A percentile compares a stretch with the other conserved stretches of the same genome.
phyloP scores from a whole-genome alignment of 1,140 invertebrate species.

The Whitmania pigra region DNA sequence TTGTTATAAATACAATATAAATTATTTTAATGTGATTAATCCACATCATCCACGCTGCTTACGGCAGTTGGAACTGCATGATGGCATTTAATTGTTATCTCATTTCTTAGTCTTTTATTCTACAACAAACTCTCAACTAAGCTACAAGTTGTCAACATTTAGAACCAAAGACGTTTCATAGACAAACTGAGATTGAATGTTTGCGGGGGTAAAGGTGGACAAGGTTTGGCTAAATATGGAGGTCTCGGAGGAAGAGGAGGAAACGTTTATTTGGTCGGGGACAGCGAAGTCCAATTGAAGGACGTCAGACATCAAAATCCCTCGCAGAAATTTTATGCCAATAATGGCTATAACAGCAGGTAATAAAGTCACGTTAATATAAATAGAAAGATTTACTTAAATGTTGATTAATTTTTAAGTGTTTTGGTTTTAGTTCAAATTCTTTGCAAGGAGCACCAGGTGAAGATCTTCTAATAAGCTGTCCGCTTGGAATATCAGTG shows the following conservation, averaged over 20 bases:
- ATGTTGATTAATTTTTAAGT: no score
- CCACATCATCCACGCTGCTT: no score
- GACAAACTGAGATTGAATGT: slow-evolving; percentile 61
- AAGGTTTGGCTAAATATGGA: slow-evolving; percentile 62
- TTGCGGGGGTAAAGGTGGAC: slow-evolving; percentile 61
- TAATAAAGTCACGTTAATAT: slow-evolving; percentile 15
- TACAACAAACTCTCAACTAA: no score
- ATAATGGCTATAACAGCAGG: slow-evolving; percentile 56
- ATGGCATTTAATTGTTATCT: no score
- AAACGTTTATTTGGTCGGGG: slow-evolving; percentile 58
- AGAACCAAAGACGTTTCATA: slow-evolving; percentile 45
- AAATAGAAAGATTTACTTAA: no score
- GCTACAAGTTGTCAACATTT: no score
- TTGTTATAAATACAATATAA: no score
- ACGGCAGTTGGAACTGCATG: no score
- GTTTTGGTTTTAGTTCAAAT: neutral
- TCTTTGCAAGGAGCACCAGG: slow-evolving; percentile 57
- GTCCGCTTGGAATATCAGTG: slow-evolving; percentile 58
- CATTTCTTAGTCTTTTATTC: no score
- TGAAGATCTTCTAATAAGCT: slow-evolving; percentile 54
- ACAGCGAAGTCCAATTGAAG: slow-evolving; percentile 50
- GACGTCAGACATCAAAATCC: slow-evolving; percentile 46
- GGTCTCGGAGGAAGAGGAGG: slow-evolving; percentile 75
- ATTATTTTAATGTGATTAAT: no score
- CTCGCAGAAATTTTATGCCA: slow-evolving; percentile 51